A percentile compares a stretch with the other conserved stretches of the same genome.
Conservation (phyloP, 1,140 invertebrate species). For the Hermatobates lingyangjiaoensis region DNA sequence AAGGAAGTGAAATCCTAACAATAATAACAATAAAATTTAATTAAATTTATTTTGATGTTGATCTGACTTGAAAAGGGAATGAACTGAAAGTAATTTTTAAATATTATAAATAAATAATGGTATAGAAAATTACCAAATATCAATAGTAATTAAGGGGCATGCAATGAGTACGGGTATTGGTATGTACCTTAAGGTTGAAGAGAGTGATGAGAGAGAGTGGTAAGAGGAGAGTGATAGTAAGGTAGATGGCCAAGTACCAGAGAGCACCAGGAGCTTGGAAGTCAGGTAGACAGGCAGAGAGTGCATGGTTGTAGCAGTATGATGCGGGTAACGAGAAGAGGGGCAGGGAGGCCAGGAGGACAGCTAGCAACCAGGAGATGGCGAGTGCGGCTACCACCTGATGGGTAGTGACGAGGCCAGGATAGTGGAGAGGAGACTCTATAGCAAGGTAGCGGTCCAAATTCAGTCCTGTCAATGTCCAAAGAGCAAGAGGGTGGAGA, state of each 20-base stretch:
- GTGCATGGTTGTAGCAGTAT: slow-evolving; percentile 31
- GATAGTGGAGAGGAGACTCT: slow-evolving; percentile 53
- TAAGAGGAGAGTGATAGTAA: slow-evolving; percentile 38
- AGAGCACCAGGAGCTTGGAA: slow-evolving; percentile 33
- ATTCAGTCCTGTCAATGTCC: slow-evolving; percentile 60
- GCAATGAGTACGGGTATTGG: too few species aligned
- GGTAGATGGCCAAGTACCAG: slow-evolving; percentile 42
- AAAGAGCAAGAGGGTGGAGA: slow-evolving; percentile 50
- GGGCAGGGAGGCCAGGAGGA: slow-evolving; percentile 26
- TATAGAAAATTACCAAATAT: too few species aligned
- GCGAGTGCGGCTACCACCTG: slow-evolving; percentile 31
- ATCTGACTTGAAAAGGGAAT: too few species aligned
- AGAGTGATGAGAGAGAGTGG: slow-evolving; percentile 45
- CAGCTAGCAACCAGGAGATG: slow-evolving; percentile 28
- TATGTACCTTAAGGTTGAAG: slow-evolving; percentile 42
- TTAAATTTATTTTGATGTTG: too few species aligned
- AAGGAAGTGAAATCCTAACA: too few species aligned
- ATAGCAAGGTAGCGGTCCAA: slow-evolving; percentile 48
- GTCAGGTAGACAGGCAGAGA: slow-evolving; percentile 42
- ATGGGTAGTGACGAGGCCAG: slow-evolving; percentile 43
- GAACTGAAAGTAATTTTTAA: too few species aligned
- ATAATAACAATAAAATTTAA: too few species aligned
- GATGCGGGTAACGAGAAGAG: slow-evolving; percentile 26
- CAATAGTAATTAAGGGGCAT: too few species aligned
- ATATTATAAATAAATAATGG: too few species aligned